Evolutionary conservation across 2,797 vertebrate genomes (phyloP).

Genomic region (Muscicapa striata): DNA sequence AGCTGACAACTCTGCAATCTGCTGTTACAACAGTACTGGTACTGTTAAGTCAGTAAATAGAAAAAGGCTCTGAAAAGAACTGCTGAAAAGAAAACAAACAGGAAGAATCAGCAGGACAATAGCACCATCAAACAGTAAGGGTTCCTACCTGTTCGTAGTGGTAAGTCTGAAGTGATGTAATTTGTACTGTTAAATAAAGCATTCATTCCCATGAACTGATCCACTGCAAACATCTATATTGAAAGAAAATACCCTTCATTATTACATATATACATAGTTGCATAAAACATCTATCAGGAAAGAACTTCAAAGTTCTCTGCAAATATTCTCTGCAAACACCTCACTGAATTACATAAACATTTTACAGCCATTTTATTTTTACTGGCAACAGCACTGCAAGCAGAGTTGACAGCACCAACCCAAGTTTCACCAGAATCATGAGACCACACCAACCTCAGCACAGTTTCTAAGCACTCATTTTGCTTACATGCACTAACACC

Average conservation of each 20-base stretch:
- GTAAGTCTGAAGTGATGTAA: conserved; percentile 74
- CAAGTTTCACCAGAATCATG: not conserved
- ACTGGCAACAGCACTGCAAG: not conserved
- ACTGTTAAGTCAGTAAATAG: not conserved
- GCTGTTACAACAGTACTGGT: not conserved
- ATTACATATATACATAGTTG: not conserved
- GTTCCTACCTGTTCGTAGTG: conserved; percentile 74
- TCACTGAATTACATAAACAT: not conserved
- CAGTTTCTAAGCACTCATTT: not conserved
- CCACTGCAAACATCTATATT: conserved; percentile 75
- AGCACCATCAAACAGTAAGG: not conserved
- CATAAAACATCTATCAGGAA: not conserved
- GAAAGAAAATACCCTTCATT: conserved; percentile 5
- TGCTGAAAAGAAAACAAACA: not conserved
- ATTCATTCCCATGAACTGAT: conserved; percentile 70
- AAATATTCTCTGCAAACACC: not conserved
- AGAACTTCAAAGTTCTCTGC: not conserved
- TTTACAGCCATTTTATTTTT: not conserved
- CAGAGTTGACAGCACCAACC: not conserved
- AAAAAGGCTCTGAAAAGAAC: not conserved
- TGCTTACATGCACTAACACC: not conserved
- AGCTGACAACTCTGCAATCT: not conserved
- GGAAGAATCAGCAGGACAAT: conserved; percentile 6
- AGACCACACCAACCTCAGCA: not conserved
- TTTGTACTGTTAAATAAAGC: conserved; percentile 73